These are phyloP conservation scores for Ochlodes sylvanus DNA, from an alignment of 2,888 invertebrate genomes.

Conservation along the genomic window DNA sequence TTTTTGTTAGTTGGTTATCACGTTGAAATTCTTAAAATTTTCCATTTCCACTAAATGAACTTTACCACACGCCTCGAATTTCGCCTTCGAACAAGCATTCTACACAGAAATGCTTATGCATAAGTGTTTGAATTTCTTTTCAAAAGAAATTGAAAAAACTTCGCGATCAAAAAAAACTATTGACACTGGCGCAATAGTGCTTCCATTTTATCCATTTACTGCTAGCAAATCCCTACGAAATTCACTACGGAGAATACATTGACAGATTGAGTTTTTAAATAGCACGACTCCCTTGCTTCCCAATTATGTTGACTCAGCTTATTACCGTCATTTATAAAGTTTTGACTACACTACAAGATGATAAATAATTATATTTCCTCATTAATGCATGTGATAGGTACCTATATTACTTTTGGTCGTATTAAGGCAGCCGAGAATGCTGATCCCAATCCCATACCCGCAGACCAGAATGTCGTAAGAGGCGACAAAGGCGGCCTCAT, in stretches of 20 bases:
- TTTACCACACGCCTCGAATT: background rate
- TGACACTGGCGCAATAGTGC: conserved; percentile 5
- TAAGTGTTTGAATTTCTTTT: conserved; percentile 7
- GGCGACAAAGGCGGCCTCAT: no score
- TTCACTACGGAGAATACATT: conserved; percentile 8
- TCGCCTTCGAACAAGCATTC: background rate
- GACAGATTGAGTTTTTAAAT: conserved; percentile 10
- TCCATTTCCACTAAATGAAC: background rate
- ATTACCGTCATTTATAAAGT: background rate
- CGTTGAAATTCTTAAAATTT: background rate
- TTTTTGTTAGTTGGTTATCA: no score
- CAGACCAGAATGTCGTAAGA: no score
- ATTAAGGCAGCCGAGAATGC: no score
- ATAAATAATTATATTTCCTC: no score
- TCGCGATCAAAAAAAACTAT: background rate
- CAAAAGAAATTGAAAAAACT: conserved; percentile 1
- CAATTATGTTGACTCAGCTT: conserved; percentile 5
- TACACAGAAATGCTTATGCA: background rate
- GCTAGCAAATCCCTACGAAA: conserved; percentile 4
- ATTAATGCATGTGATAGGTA: no score
- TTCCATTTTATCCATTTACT: conserved; percentile 7
- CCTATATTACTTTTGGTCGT: no score
- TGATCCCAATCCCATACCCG: no score
- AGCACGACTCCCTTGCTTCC: background rate
- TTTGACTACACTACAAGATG: no score